phyloP scores from a whole-genome alignment of 2,113 vertebrate genomes.

The Vicugna pacos region DNA sequence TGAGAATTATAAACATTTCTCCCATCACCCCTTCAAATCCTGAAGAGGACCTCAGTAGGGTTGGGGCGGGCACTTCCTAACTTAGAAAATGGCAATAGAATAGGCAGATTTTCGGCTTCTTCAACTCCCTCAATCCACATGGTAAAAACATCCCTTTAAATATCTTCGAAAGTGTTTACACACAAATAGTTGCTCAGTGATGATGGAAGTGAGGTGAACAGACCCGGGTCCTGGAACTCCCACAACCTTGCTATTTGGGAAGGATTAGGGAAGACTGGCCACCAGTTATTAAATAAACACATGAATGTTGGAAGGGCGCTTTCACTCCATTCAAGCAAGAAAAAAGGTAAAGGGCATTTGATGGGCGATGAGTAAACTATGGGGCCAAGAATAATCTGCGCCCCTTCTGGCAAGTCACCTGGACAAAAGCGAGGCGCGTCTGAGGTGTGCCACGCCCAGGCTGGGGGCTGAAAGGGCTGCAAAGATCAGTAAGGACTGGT shows the following conservation, averaged over 20 bases:
- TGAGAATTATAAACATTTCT: neutral
- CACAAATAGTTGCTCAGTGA: neutral
- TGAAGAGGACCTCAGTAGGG: neutral
- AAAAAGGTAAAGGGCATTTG: neutral
- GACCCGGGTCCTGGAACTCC: neutral
- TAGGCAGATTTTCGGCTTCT: neutral
- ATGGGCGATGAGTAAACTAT: neutral
- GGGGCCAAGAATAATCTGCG: neutral
- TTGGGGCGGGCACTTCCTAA: neutral
- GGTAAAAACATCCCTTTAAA: constrained; percentile 31
- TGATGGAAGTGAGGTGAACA: neutral
- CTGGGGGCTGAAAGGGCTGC: neutral
- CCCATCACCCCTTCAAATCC: neutral
- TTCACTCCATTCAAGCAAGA: neutral
- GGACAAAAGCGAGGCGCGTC: neutral
- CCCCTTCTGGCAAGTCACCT: neutral
- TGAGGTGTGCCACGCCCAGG: neutral
- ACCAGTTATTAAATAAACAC: neutral
- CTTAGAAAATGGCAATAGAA: neutral
- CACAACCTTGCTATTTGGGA: neutral
- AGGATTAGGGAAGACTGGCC: neutral
- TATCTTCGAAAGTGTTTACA: constrained; percentile 6
- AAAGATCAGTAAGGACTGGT: neutral
- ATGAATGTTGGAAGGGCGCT: neutral
- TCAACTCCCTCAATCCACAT: neutral